Evolutionary conservation across 2,888 invertebrate genomes (phyloP).

Genomic region (Tinea semifulvella): DNA sequence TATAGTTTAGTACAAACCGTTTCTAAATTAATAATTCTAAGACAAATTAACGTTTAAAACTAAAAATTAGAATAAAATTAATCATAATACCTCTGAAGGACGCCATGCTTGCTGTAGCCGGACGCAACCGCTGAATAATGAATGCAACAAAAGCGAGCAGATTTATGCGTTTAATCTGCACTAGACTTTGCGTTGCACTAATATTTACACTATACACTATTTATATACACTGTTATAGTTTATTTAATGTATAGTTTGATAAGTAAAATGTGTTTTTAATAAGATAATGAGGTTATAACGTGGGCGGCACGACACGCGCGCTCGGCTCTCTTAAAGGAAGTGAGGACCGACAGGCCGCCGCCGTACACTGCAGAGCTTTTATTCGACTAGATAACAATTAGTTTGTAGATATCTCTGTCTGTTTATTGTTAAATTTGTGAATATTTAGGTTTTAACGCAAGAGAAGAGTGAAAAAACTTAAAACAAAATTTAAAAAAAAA

Average conservation of each 20-base stretch:
- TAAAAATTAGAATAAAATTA: no score
- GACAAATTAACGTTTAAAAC: no score
- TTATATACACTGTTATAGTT: neutral
- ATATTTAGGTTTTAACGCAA: no score
- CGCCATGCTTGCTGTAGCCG: conserved; percentile 57
- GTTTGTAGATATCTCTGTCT: no score
- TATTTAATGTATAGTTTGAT: neutral
- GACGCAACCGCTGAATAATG: conserved; percentile 60
- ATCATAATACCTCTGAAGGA: conserved; percentile 41
- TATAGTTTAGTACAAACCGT: no score
- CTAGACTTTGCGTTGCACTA: conserved; percentile 21
- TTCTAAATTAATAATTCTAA: no score
- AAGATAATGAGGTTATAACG: conserved; percentile 47
- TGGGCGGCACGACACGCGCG: conserved; percentile 38
- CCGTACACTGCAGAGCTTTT: conserved; percentile 10
- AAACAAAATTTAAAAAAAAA: no score
- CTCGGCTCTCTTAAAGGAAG: conserved; percentile 45
- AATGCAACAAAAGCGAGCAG: conserved; percentile 51
- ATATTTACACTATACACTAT: conserved; percentile 25
- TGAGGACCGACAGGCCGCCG: conserved; percentile 32
- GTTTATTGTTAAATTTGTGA: no score
- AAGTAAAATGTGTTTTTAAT: conserved; percentile 42
- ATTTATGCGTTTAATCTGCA: neutral
- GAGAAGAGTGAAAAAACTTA: no score
- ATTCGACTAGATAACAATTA: no score